Evolutionary conservation across 2,113 vertebrate genomes (phyloP).

Genomic region (Dascyllus trimaculatus): DNA sequence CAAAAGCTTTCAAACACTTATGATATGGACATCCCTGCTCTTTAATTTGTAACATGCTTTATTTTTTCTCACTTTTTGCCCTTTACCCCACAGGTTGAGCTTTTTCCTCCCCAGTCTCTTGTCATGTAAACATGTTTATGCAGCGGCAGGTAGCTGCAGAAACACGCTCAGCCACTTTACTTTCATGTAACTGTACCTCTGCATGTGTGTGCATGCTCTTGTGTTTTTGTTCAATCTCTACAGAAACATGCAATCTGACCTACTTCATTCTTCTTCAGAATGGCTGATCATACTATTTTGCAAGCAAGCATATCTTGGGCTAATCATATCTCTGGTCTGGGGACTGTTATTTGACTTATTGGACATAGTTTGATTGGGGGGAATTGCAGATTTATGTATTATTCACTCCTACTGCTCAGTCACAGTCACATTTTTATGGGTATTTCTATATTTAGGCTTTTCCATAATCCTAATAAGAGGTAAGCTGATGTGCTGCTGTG

Average conservation of each 20-base stretch:
- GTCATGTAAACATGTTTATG: constrained; percentile 19
- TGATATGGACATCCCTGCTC: background rate
- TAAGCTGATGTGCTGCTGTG: background rate
- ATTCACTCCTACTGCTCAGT: too few relatives aligned
- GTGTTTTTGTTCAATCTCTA: background rate
- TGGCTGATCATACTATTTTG: background rate
- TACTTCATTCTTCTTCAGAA: background rate
- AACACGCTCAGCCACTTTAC: background rate
- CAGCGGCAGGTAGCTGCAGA: background rate
- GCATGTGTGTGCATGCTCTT: background rate
- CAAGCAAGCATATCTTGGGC: too few relatives aligned
- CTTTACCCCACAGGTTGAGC: background rate
- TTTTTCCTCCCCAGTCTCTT: background rate
- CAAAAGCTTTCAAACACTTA: background rate
- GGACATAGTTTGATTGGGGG: too few relatives aligned
- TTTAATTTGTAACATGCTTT: background rate
- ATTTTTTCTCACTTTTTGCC: background rate
- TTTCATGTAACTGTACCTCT: background rate
- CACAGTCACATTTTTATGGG: too few relatives aligned
- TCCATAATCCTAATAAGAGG: background rate
- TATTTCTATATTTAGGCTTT: background rate
- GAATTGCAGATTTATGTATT: too few relatives aligned
- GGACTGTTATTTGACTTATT: too few relatives aligned
- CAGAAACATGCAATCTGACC: too few relatives aligned
- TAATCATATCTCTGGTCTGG: too few relatives aligned